Evolutionary conservation across 2,113 vertebrate species (phyloP).

Genomic region (Urocynchramus pylzowi): DNA sequence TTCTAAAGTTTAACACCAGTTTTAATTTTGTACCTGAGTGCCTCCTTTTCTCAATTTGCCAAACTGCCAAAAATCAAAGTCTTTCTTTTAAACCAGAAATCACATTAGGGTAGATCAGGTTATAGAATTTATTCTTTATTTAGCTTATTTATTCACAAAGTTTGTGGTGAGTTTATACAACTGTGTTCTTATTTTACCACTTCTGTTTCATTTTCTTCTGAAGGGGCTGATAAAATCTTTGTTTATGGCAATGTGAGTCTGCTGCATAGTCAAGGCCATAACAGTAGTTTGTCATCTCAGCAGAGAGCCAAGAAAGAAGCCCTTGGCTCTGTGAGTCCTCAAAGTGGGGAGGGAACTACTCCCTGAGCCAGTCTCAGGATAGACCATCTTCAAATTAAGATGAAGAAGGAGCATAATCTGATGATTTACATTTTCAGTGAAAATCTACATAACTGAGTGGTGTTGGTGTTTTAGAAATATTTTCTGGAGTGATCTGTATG

Average conservation of each 20-base stretch:
- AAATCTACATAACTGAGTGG: not conserved
- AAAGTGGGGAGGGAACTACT: not conserved
- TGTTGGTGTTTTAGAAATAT: not conserved
- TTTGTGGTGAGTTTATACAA: not conserved
- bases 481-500: not conserved
- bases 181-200: not conserved
- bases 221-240: not conserved
- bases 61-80: not conserved
- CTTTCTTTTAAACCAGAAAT: not conserved
- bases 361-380: not conserved
- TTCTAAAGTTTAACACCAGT: not conserved
- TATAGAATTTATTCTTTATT: not conserved
- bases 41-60: not conserved
- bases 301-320: not conserved
- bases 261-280: not conserved
- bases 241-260: fast-evolving
- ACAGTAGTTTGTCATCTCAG: not conserved
- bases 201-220: not conserved
- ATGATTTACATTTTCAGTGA: not conserved
- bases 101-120: not conserved
- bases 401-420: not conserved
- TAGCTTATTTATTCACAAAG: not conserved
- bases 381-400: not conserved
- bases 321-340: not conserved
- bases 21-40: not conserved